Evolutionary conservation across 2,797 vertebrate genomes (phyloP).

Genomic region (Tapera naevia): DNA sequence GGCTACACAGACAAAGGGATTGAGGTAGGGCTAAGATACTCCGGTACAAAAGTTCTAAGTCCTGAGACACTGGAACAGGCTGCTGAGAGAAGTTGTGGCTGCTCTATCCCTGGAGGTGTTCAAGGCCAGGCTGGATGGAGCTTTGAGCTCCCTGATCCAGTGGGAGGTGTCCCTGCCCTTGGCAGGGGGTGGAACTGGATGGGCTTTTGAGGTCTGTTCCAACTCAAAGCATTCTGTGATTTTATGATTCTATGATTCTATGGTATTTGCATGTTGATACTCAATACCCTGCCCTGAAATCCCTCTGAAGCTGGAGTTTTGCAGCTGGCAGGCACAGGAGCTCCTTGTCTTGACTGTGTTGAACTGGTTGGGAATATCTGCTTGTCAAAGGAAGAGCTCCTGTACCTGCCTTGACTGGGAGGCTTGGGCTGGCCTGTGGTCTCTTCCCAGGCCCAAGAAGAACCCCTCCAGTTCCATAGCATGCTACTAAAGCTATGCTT

Average conservation of each 20-base stretch:
- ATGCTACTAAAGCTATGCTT: not conserved
- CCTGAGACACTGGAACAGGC: not conserved
- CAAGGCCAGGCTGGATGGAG: too few species aligned
- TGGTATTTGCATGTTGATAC: not conserved
- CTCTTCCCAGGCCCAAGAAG: not conserved
- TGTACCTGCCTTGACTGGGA: not conserved
- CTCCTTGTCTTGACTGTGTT: not conserved
- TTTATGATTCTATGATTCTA: too few species aligned
- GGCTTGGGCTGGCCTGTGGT: not conserved
- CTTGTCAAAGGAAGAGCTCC: not conserved
- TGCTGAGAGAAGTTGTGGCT: too few species aligned
- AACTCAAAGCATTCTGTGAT: too few species aligned
- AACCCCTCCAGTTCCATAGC: not conserved
- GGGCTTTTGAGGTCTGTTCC: too few species aligned
- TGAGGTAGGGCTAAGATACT: not conserved
- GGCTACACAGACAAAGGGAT: not conserved
- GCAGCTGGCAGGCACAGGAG: not conserved
- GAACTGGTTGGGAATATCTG: not conserved
- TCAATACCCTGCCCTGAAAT: fast-evolving
- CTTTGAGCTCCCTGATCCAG: too few species aligned
- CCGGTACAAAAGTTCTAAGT: not conserved
- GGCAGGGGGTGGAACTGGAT: too few species aligned
- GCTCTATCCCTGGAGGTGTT: too few species aligned
- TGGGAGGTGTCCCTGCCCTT: too few species aligned
- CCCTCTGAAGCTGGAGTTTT: not conserved